Evolutionary conservation across 2,888 invertebrate species (phyloP).

Genomic region (Leptinotarsa rubiginosa): DNA sequence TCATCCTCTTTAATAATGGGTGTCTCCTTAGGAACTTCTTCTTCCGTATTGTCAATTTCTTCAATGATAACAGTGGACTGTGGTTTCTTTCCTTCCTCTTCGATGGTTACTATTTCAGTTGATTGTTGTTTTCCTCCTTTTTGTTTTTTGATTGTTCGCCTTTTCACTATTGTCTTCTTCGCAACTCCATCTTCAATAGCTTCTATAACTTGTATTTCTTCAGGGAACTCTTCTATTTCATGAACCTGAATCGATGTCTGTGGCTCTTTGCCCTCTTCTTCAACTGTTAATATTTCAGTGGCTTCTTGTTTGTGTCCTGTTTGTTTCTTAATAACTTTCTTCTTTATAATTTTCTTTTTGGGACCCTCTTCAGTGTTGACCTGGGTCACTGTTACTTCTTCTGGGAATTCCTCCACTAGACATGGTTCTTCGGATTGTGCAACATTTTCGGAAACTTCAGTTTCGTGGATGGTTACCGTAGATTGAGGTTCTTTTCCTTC

Average conservation of each 20-base stretch:
- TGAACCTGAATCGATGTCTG: slow-evolving; percentile 61
- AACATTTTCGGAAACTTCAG: slow-evolving; percentile 49
- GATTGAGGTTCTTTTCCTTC: slow-evolving; percentile 59
- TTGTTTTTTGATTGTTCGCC: slow-evolving; percentile 57
- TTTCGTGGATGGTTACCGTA: slow-evolving; percentile 61
- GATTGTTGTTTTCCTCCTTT: slow-evolving; percentile 54
- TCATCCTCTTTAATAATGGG: slow-evolving; percentile 56
- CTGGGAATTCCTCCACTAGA: slow-evolving; percentile 59
- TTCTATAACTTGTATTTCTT: slow-evolving; percentile 59
- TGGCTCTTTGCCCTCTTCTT: slow-evolving; percentile 62
- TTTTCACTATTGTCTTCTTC: slow-evolving; percentile 62
- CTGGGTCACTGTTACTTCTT: slow-evolving; percentile 48
- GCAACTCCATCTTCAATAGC: slow-evolving; percentile 49
- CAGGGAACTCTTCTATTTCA: slow-evolving; percentile 51
- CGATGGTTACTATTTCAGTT: slow-evolving; percentile 62
- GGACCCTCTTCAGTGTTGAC: slow-evolving; percentile 46
- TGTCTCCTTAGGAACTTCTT: slow-evolving; percentile 53
- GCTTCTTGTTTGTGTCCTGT: slow-evolving; percentile 56
- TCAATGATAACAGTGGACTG: slow-evolving; percentile 62
- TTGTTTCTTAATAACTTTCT: slow-evolving; percentile 57
- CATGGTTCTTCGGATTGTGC: slow-evolving; percentile 37
- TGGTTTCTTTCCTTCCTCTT: slow-evolving; percentile 62
- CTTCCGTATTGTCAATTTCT: slow-evolving; percentile 53
- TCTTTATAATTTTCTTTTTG: slow-evolving; percentile 57
- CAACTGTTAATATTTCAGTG: slow-evolving; percentile 56